Percentiles rank a stretch among this genome's conserved stretches.
phyloP scores from a whole-genome alignment of 2,113 vertebrate genomes.

The Parotia lawesii region DNA sequence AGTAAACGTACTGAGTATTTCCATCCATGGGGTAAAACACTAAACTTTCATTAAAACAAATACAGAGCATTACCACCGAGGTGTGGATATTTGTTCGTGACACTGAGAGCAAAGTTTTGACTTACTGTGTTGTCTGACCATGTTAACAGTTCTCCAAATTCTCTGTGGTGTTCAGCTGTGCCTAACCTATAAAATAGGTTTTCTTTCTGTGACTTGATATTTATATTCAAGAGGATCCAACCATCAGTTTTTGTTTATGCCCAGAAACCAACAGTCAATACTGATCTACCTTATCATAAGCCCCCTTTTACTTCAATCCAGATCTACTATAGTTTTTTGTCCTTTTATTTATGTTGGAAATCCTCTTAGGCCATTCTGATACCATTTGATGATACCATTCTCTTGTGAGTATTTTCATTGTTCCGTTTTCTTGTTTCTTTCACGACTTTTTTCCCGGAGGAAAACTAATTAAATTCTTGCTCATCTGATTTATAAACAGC shows the following conservation, averaged over 20 bases:
- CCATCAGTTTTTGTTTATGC: not conserved
- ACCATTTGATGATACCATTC: not conserved
- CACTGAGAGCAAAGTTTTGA: not conserved
- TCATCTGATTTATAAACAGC: not conserved
- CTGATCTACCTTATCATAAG: not conserved
- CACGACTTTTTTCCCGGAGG: not conserved
- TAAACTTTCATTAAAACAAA: not conserved
- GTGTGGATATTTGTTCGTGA: not conserved
- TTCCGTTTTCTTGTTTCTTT: not conserved
- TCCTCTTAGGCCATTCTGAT: not conserved
- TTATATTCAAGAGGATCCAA: not conserved
- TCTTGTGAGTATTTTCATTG: not conserved
- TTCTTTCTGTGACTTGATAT: not conserved
- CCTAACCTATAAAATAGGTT: not conserved
- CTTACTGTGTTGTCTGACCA: not conserved
- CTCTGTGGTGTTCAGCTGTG: not conserved
- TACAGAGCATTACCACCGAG: rapidly evolving
- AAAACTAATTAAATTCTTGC: not conserved
- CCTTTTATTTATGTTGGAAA: not conserved
- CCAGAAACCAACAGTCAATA: not conserved
- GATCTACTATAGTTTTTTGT: not conserved
- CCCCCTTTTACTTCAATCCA: not conserved
- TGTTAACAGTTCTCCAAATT: not conserved
- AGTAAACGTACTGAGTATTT: not conserved
- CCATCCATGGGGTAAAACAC: not conserved